Conservation (phyloP, 2,888 invertebrate genomes). For the Athrips mouffetella region DNA sequence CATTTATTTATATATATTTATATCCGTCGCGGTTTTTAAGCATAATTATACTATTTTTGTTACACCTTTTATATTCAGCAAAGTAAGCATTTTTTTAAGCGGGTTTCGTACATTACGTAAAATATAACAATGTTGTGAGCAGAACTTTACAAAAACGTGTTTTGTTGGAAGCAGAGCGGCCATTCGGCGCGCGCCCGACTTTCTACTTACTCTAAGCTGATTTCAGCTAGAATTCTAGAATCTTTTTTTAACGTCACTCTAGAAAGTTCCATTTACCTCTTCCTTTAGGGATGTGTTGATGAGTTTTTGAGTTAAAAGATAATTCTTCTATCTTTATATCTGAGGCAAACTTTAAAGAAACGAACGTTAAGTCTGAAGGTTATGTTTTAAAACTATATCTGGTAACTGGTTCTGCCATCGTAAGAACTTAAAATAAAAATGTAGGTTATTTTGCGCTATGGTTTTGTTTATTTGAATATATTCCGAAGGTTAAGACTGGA, state of each 20-base stretch:
- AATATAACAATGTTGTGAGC: background rate
- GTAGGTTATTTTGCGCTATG: too few species aligned
- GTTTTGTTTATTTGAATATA: too few species aligned
- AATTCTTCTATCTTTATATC: background rate
- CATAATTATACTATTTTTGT: too few species aligned
- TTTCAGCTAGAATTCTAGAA: constrained; percentile 5
- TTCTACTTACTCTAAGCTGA: constrained; percentile 4
- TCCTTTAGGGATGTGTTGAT: background rate
- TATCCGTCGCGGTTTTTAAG: too few species aligned
- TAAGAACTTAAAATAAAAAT: background rate
- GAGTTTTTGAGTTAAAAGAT: background rate
- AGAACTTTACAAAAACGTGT: constrained; percentile 11
- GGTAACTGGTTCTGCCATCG: too few species aligned
- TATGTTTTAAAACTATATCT: too few species aligned
- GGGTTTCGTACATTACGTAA: background rate
- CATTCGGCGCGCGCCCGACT: constrained; percentile 7
- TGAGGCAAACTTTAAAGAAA: background rate
- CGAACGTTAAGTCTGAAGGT: too few species aligned
- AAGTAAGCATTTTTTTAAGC: too few species aligned
- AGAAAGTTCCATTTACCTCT: background rate
- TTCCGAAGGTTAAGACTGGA: too few species aligned
- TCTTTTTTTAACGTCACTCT: background rate
- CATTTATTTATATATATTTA: too few species aligned
- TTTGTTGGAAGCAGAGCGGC: constrained; percentile 11
- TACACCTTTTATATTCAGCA: too few species aligned